phyloP scores from a whole-genome alignment of 2,113 vertebrate genomes.

The Ophiodon elongatus region DNA sequence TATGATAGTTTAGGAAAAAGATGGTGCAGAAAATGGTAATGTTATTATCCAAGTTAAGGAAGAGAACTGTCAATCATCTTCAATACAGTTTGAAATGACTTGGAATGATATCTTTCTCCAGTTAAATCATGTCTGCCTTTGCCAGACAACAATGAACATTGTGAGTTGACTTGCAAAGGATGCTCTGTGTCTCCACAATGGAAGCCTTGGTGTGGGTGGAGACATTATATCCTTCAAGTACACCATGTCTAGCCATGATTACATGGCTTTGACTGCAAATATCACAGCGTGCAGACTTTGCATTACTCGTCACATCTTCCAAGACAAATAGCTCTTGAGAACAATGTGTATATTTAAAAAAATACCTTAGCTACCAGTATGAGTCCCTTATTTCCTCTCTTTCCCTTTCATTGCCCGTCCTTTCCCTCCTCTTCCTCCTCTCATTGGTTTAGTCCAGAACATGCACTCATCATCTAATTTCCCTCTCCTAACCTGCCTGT shows the following conservation, averaged over 20 bases:
- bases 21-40: slow-evolving; percentile 10
- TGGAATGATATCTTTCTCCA: slow-evolving; percentile 23
- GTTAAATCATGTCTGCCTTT: slow-evolving; percentile 9
- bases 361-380: neutral
- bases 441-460: slow-evolving; percentile 53
- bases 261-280: slow-evolving; percentile 4
- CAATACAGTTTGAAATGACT: slow-evolving; percentile 27
- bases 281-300: slow-evolving; percentile 14
- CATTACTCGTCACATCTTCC: neutral
- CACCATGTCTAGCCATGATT: slow-evolving; percentile 15
- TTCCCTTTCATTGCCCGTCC: slow-evolving; percentile 20
- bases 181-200: slow-evolving; percentile 13
- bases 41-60: slow-evolving; percentile 14
- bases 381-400: slow-evolving; percentile 11
- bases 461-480: slow-evolving; percentile 71
- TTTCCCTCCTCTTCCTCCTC: slow-evolving; percentile 16
- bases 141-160: slow-evolving; percentile 41
- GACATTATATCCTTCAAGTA: slow-evolving; percentile 1
- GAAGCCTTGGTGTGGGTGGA: slow-evolving; percentile 23
- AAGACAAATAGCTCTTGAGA: slow-evolving; percentile 7
- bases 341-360: neutral
- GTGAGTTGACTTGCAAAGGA: slow-evolving; percentile 6
- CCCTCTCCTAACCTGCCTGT: slow-evolving; percentile 37
- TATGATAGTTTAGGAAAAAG: neutral
- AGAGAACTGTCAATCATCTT: slow-evolving; percentile 22